phyloP scores from a whole-genome alignment of 2,113 vertebrate species.

The Pycnonotus jocosus region DNA sequence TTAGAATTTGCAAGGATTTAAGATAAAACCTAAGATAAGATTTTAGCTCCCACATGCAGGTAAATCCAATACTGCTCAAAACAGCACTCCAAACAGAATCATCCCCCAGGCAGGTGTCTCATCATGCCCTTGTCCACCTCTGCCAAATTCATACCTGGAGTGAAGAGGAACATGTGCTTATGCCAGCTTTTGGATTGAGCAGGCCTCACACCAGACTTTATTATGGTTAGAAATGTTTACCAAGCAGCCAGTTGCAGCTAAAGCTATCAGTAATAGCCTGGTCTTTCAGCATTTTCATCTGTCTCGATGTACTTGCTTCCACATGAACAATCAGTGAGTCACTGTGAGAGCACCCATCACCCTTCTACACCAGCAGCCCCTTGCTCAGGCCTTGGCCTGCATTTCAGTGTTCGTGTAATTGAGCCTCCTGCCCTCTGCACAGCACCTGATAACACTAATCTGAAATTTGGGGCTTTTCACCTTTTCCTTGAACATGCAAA shows the following conservation, averaged over 20 bases:
- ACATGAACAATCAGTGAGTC: background rate
- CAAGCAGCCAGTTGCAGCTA: background rate
- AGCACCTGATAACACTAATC: background rate
- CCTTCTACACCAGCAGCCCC: background rate
- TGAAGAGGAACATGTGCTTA: background rate
- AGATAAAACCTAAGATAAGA: background rate
- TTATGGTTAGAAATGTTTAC: background rate
- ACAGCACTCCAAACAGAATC: slow-evolving; percentile 30
- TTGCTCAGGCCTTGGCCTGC: background rate
- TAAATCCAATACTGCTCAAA: slow-evolving; percentile 4
- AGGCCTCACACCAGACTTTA: background rate
- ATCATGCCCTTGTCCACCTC: background rate
- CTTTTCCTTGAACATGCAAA: background rate
- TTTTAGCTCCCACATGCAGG: background rate
- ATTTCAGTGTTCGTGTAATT: accelerated
- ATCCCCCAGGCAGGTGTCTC: background rate
- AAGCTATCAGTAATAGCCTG: background rate
- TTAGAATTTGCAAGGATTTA: background rate
- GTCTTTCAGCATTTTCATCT: background rate
- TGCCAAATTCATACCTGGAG: slow-evolving; percentile 2
- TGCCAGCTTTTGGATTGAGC: background rate
- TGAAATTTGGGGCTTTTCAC: background rate
- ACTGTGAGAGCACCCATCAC: background rate
- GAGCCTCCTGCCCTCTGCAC: background rate
- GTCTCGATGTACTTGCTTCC: background rate